These are phyloP conservation scores for Gastracanthus pulcherrimus DNA, from an alignment of 2,888 invertebrate genomes.

Conservation along the genomic window DNA sequence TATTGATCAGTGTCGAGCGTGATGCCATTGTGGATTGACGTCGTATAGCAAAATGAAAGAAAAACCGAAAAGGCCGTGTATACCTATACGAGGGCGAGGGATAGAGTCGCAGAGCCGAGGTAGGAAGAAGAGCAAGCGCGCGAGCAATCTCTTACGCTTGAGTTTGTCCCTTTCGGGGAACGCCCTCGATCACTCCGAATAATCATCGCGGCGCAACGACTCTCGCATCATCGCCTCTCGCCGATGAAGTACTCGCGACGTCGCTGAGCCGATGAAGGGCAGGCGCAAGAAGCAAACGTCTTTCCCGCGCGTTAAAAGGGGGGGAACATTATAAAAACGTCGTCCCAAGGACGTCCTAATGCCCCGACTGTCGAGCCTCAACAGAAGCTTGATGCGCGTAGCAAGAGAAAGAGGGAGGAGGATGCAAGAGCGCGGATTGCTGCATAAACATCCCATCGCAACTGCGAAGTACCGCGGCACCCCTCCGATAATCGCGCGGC, in stretches of 20 bases:
- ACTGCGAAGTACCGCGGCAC: background rate
- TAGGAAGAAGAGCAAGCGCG: background rate
- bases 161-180: constrained; percentile 66
- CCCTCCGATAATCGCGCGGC: constrained; percentile 27
- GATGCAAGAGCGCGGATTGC: constrained; percentile 43
- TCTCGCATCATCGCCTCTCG: constrained; percentile 67
- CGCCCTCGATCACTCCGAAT: constrained; percentile 73
- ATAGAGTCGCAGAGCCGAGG: background rate
- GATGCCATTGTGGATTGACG: too few relatives aligned
- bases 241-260: constrained; percentile 48
- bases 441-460: constrained; percentile 36
- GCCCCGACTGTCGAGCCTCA: constrained; percentile 42
- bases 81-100: background rate
- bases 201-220: constrained; percentile 65
- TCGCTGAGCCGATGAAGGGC: constrained; percentile 13
- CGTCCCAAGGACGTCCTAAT: constrained; percentile 60
- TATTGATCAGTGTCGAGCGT: background rate
- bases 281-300: constrained; percentile 35
- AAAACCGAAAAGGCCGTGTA: background rate
- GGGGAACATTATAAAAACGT: constrained; percentile 54
- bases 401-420: constrained; percentile 3
- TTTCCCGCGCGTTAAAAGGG: constrained; percentile 35
- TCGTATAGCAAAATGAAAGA: constrained; percentile 5
- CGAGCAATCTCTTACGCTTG: constrained; percentile 71
- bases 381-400: constrained; percentile 46